A percentile compares a stretch with the other conserved stretches of the same genome.
phyloP scores from a whole-genome alignment of 1,140 invertebrate genomes.

The Parapsyche elsis region DNA sequence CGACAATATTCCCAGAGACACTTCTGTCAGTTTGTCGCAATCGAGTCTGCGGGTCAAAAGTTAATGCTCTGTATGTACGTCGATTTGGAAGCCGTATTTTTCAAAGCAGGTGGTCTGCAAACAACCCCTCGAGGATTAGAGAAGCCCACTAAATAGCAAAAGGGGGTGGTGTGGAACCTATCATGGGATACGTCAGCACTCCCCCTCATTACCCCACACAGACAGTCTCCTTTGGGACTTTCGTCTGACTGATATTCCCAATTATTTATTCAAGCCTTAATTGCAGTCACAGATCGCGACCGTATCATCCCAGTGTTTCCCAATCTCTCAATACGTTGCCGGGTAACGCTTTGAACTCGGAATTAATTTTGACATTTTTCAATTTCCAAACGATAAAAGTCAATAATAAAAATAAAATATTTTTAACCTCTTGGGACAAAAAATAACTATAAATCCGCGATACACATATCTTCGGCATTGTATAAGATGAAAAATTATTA shows the following conservation, averaged over 20 bases:
- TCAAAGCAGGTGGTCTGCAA: conserved; percentile 29
- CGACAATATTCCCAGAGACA: too few species aligned
- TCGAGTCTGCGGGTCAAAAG: too few species aligned
- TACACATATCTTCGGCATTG: too few species aligned
- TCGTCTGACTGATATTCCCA: conserved; percentile 14
- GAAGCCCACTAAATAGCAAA: conserved; percentile 39
- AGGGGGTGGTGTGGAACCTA: not conserved
- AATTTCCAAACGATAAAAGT: too few species aligned
- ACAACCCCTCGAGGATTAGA: conserved; percentile 16
- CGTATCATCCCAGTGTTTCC: not conserved
- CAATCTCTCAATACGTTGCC: too few species aligned
- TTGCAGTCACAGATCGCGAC: not conserved
- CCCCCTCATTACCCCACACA: conserved; percentile 34
- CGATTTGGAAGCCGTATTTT: conserved; percentile 36
- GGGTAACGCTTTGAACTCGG: too few species aligned
- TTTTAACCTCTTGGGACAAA: too few species aligned
- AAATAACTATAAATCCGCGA: too few species aligned
- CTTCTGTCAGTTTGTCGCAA: not conserved
- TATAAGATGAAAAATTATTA: too few species aligned
- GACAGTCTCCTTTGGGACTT: conserved; percentile 22
- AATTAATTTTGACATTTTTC: too few species aligned
- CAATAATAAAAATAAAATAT: too few species aligned
- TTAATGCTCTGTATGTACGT: too few species aligned
- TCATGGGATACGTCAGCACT: not conserved
- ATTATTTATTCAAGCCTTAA: conserved; percentile 30